These are phyloP conservation scores for Orchesella cincta DNA, from an alignment of 1,140 invertebrate genomes.

Conservation along the genomic window DNA sequence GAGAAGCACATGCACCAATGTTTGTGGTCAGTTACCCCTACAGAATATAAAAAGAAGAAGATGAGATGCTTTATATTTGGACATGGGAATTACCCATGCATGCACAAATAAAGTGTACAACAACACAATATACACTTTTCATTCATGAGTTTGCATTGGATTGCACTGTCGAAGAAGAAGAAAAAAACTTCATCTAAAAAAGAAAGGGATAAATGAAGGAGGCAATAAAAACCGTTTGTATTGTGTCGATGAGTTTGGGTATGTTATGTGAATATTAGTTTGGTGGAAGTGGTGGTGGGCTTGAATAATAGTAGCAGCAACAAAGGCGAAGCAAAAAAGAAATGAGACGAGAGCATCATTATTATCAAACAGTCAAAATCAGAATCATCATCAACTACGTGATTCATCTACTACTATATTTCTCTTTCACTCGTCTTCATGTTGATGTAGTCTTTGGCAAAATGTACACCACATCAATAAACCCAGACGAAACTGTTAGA, in stretches of 20 bases:
- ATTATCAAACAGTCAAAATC: neutral
- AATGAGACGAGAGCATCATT: neutral
- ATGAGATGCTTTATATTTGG: constrained; percentile 1
- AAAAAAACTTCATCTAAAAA: neutral
- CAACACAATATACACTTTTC: neutral
- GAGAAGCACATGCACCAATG: neutral
- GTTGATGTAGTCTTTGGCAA: no score
- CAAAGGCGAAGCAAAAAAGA: neutral
- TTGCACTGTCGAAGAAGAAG: neutral
- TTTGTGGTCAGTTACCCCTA: constrained; percentile 16
- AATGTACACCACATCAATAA: no score
- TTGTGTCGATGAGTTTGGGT: neutral
- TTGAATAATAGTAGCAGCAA: neutral
- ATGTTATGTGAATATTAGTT: neutral
- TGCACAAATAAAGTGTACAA: neutral
- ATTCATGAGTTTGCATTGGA: neutral
- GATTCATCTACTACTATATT: neutral
- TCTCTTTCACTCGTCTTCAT: neutral
- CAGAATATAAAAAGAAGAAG: neutral
- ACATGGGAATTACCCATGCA: constrained; percentile 16
- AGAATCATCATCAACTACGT: neutral
- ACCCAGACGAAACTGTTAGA: no score
- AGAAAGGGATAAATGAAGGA: neutral
- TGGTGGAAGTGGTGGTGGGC: neutral
- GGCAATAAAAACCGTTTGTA: neutral